Evolutionary conservation across 2,797 vertebrate species (phyloP).

Genomic region (Halcyon badia): DNA sequence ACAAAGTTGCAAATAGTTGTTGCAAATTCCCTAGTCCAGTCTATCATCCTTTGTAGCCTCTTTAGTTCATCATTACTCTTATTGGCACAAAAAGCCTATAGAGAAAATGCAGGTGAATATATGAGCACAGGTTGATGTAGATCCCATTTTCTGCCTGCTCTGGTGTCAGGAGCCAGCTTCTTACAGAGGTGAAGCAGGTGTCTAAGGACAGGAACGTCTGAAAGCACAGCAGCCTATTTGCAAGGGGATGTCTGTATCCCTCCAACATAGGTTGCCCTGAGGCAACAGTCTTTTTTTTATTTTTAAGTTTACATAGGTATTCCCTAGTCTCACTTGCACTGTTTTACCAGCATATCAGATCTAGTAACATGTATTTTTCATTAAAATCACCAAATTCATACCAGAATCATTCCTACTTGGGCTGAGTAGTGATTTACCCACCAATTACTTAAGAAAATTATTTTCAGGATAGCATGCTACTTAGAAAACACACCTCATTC

Average conservation of each 20-base stretch:
- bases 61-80: background rate
- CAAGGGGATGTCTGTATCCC: background rate
- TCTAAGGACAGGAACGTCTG: background rate
- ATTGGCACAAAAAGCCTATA: background rate
- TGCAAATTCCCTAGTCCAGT: background rate
- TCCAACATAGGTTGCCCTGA: background rate
- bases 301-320: background rate
- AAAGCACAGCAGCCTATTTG: background rate
- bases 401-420: background rate
- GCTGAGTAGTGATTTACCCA: background rate
- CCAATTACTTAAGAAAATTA: background rate
- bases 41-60: background rate
- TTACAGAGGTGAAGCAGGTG: background rate
- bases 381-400: background rate
- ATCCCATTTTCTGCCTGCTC: background rate
- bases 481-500: background rate
- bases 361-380: background rate
- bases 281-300: background rate
- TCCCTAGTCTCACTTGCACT: background rate
- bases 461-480: background rate
- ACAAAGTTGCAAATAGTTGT: too few relatives aligned
- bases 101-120: background rate
- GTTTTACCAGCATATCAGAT: background rate
- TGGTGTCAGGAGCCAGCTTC: background rate
- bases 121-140: accelerated